Evolutionary conservation across 2,797 vertebrate species (phyloP).

Genomic region (Merluccius polli): DNA sequence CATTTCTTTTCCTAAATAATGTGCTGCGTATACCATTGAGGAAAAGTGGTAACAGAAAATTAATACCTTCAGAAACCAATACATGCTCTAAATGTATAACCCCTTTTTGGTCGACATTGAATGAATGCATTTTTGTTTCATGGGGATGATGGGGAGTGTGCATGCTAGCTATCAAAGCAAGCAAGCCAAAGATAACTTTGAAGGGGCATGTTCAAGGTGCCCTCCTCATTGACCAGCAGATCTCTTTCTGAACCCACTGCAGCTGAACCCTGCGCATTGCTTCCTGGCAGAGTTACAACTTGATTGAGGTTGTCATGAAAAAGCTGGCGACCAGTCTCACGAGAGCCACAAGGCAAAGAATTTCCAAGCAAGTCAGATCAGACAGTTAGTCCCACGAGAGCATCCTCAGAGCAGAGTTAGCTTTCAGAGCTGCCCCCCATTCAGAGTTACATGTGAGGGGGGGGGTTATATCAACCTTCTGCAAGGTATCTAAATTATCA

Average conservation of each 20-base stretch:
- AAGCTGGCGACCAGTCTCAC: slow-evolving; percentile 44
- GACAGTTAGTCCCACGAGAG: slow-evolving; percentile 51
- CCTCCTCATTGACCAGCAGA: slow-evolving; percentile 45
- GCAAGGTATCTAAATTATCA: slow-evolving; percentile 47
- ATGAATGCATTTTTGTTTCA: slow-evolving; percentile 7
- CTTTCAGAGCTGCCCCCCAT: slow-evolving; percentile 37
- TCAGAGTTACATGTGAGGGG: slow-evolving; percentile 33
- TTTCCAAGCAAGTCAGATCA: slow-evolving; percentile 41
- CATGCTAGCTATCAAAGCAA: slow-evolving; percentile 38
- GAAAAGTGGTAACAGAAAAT: slow-evolving; percentile 22
- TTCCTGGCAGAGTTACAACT: slow-evolving; percentile 41
- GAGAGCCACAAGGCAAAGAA: slow-evolving; percentile 44
- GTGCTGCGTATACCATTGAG: not conserved
- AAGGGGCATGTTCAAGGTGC: slow-evolving; percentile 4
- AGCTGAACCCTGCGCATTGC: slow-evolving; percentile 24
- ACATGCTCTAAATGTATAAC: not conserved
- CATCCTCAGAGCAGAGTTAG: slow-evolving; percentile 41
- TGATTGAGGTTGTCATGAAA: slow-evolving; percentile 60
- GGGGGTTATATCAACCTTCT: slow-evolving; percentile 34
- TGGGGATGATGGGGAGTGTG: not conserved
- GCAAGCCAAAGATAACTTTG: slow-evolving; percentile 41
- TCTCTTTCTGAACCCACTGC: slow-evolving; percentile 27
- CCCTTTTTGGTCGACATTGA: slow-evolving; percentile 24
- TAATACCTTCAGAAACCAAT: slow-evolving; percentile 15
- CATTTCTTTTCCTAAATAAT: slow-evolving; percentile 12